Conservation (phyloP, 2,888 invertebrate species). For the Achlya flavicornis region DNA sequence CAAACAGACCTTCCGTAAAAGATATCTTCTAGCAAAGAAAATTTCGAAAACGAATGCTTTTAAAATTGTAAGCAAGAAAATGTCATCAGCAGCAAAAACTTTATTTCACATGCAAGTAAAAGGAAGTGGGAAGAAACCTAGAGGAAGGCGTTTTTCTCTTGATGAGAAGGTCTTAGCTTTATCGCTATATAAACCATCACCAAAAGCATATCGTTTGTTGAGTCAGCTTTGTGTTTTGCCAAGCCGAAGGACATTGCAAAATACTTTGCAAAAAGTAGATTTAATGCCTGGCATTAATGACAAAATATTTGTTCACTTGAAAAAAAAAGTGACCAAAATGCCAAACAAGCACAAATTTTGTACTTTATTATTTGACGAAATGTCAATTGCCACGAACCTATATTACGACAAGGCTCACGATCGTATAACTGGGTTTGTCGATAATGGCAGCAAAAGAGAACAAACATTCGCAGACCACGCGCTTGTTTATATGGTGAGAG, state of each 20-base stretch:
- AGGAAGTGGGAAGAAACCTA: conserved; percentile 17
- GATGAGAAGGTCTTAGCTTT: conserved; percentile 23
- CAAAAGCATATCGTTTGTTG: conserved; percentile 21
- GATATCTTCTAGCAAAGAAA: conserved; percentile 9
- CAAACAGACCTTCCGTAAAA: neutral
- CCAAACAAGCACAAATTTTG: neutral
- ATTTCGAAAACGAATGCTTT: conserved; percentile 15
- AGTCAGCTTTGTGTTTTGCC: conserved; percentile 16
- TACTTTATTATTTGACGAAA: neutral
- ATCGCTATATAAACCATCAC: conserved; percentile 25
- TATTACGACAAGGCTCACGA: neutral
- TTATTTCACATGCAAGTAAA: conserved; percentile 22
- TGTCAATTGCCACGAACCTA: neutral
- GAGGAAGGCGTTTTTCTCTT: conserved; percentile 23
- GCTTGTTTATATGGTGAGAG: neutral
- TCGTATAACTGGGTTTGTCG: neutral
- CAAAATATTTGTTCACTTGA: neutral
- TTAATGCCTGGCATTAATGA: neutral
- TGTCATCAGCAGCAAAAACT: conserved; percentile 16
- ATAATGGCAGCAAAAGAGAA: neutral
- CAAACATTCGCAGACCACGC: neutral
- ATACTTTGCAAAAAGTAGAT: neutral
- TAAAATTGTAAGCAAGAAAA: conserved; percentile 14
- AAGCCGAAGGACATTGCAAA: no score
- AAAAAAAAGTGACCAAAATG: neutral